phyloP scores from a whole-genome alignment of 35 echinoderm and acorn worm genomes.

The Holothuria glaberrima region DNA sequence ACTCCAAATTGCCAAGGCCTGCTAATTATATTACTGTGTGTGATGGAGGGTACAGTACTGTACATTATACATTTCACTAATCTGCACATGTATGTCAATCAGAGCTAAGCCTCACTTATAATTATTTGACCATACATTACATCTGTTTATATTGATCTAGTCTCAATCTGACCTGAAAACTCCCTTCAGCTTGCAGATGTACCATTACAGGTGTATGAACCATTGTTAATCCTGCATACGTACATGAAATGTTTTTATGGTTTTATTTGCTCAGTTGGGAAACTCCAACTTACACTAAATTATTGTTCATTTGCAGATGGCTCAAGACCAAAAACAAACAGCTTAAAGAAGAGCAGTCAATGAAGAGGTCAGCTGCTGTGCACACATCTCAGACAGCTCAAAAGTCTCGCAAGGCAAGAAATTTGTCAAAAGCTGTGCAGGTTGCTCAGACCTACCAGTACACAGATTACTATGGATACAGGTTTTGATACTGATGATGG shows the following conservation, averaged over 20 bases:
- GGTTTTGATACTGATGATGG: constrained; percentile 40
- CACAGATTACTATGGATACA: constrained; percentile 94
- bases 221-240: not conserved
- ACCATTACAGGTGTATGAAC: not conserved
- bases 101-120: too few species aligned
- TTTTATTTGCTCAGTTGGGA: too few species aligned
- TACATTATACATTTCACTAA: too few species aligned
- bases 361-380: constrained; percentile 64
- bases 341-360: constrained; percentile 55
- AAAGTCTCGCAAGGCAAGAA: constrained; percentile 82
- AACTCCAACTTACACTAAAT: not conserved
- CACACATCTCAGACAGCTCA: constrained; percentile 61
- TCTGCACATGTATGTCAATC: too few species aligned
- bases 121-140: too few species aligned
- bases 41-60: too few species aligned
- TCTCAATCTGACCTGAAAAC: too few species aligned
- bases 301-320: constrained; percentile 86
- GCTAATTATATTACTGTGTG: too few species aligned
- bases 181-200: not conserved
- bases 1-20: too few species aligned
- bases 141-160: too few species aligned
- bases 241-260: too few species aligned
- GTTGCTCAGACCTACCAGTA: constrained; percentile 84
- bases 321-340: constrained; percentile 74
- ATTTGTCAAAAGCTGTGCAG: constrained; percentile 85